A percentile compares a stretch with the other conserved stretches of the same genome.
Conservation (phyloP, 2,888 invertebrate species). For the Coelopa pilipes region DNA sequence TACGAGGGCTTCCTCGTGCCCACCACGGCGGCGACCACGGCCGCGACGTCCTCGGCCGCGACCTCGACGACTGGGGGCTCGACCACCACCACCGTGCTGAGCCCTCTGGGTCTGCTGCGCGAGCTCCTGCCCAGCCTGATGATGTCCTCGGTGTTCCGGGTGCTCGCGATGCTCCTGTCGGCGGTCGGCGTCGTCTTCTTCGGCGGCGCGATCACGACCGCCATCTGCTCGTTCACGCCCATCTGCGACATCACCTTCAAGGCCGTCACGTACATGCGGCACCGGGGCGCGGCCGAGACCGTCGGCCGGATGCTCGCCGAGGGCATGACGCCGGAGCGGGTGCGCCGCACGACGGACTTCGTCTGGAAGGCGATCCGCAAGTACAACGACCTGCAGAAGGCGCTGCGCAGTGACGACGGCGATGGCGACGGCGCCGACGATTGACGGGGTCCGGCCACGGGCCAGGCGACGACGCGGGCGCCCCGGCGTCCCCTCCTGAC, state of each 20-base stretch:
- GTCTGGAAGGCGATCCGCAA: constrained; percentile 71
- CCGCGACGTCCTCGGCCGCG: constrained; percentile 39
- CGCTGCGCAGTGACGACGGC: constrained; percentile 36
- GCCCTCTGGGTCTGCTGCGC: constrained; percentile 48
- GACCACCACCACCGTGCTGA: constrained; percentile 27
- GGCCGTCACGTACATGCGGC: constrained; percentile 57
- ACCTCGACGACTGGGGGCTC: constrained; percentile 38
- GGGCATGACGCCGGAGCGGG: constrained; percentile 70
- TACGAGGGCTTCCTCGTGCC: constrained; percentile 68
- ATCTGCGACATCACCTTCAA: constrained; percentile 69
- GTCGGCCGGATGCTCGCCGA: constrained; percentile 61
- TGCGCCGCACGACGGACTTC: constrained; percentile 69
- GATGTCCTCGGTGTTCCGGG: constrained; percentile 64
- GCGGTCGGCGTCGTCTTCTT: constrained; percentile 67
- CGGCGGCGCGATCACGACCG: constrained; percentile 69
- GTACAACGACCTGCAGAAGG: constrained; percentile 65
- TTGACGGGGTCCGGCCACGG: no score
- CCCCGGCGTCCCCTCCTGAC: no score
- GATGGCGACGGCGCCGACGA: no score
- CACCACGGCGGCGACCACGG: constrained; percentile 42
- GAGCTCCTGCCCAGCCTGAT: constrained; percentile 56
- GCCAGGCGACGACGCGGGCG: no score
- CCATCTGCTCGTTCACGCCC: constrained; percentile 71
- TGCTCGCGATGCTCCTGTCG: constrained; percentile 66
- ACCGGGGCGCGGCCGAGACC: constrained; percentile 54